Evolutionary conservation across 2,888 invertebrate genomes (phyloP), one percentile per base, ranked within the genome.

Genomic region (Drosophila tanythrix): DNA sequence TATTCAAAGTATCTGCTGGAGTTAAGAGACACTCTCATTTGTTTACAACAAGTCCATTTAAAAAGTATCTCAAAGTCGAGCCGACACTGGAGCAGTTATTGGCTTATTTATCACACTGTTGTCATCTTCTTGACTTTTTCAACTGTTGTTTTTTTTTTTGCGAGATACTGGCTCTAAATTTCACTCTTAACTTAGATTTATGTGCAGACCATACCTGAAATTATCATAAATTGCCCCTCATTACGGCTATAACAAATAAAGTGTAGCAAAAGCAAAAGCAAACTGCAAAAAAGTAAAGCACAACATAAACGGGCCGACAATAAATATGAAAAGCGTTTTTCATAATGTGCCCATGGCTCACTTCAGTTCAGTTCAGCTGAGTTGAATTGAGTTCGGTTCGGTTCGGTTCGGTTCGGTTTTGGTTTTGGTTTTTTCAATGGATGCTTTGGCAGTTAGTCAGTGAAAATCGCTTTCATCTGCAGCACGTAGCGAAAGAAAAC

Each of bases 171-270:
- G 66, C 75, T 71, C 76, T 85, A 88, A 89, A 81, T 85, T 89
- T 85, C 83, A 74, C 90, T 89, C 72, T 77, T 89, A 88, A 78
- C 75, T 68, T 65, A 59, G 88, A 89, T 85, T 85, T 85, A 85
- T 85, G 86, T 74, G 75, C 36, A 59, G 83, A 88, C 86, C 90
- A 65, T 65, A 76, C 69, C 83, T 74, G 78, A 89, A 89, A 85
- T 89, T 81, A 85, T 77, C 81, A 85, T 88, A 85, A 85, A 85
- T 85, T 85, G 83, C 90, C 82, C 75, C 83, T 89, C 85, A 89
- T 85, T 85, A 88, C 71, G 61, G 56, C 59, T 51, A 73, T 58
- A 68, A 60, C 77, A 78, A 81, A 78, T 78, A 74, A 79, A 79
- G 50, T 66, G 60, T 65, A 62, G 65, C 64, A 70, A 50, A 63